phyloP scores from a whole-genome alignment of 2,113 vertebrate genomes.

The Pomatorhinus ruficollis region DNA sequence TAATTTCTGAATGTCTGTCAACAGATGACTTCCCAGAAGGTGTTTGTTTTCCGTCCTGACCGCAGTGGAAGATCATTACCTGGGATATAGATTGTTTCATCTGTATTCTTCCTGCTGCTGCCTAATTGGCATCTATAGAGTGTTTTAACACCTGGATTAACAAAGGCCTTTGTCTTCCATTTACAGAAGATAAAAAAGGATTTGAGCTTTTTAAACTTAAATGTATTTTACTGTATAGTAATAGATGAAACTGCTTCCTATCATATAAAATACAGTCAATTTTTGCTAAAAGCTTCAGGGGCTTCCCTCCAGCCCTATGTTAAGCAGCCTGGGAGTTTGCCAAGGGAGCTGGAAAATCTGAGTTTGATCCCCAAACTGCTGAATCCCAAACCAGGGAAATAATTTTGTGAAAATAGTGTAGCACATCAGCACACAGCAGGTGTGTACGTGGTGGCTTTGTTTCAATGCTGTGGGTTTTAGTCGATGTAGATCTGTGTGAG shows the following conservation, averaged over 20 bases:
- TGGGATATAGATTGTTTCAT: neutral
- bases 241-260: neutral
- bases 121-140: neutral
- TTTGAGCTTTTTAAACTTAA: conserved; percentile 24
- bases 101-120: neutral
- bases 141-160: conserved; percentile 38
- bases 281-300: neutral
- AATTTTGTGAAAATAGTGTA: neutral
- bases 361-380: neutral
- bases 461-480: neutral
- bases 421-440: accelerated
- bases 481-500: neutral
- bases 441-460: accelerated
- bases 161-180: neutral
- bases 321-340: neutral
- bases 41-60: neutral
- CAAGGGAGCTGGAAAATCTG: neutral
- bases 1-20: neutral
- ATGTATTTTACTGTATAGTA: neutral
- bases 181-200: conserved; percentile 20
- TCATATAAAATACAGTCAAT: neutral
- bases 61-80: neutral
- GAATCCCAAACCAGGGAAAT: neutral
- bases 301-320: neutral
- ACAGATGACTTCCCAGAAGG: neutral